Base-by-base conservation (phyloP, 2,797 vertebrate genomes). In the Lepilemur septentrionalis region DNA sequence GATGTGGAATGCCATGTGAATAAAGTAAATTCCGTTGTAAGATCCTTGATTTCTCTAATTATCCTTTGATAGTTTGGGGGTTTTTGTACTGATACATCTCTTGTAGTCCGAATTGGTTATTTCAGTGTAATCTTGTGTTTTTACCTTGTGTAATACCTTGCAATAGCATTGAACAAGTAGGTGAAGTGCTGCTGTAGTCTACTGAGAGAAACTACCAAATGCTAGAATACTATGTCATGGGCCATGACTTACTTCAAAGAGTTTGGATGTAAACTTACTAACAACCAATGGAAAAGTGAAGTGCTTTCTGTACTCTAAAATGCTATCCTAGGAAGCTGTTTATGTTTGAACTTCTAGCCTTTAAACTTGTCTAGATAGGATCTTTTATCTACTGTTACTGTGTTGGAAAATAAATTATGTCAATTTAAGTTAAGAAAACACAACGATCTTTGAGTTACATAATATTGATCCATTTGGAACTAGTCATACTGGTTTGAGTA, bases 341-440 rank as follows among this genome's bases (percentile, higher is more conserved):
- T 87, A 63, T 92, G 32, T 88, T 70, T 70, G 15, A 52, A 72
- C 94, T 92, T 89, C 90, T 43, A 43, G 43, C n/a, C 81, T 92
- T 96, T 67, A 48, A 73, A 35, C 0, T n/a, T 81, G n/a, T 83
- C 72, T 83, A 59, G 76, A n/a, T 67, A 48, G 79, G 28, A 30
- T 59, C 35, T 32, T 67, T n/a, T 52, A 73, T 67, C 70, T 72
- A 23, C 65, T 80, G 23, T 72, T 9, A 14, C 57, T 61, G 2
- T 41, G 6, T 92, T 80, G 20, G 55, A 55, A 95, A 69, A 25
- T 89, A 59, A 67, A 48, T 67, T 78, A 7, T 15, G 32, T 35
- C 50, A 20, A 11, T 67, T 57, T 78, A 91, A 89, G 38, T 59
- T 61, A 57, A 50, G 55, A 70, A 52, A 35, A 67, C 3, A 43